These are phyloP conservation scores for Xerus inauris DNA, from an alignment of 2,113 vertebrate species.

Conservation along the genomic window DNA sequence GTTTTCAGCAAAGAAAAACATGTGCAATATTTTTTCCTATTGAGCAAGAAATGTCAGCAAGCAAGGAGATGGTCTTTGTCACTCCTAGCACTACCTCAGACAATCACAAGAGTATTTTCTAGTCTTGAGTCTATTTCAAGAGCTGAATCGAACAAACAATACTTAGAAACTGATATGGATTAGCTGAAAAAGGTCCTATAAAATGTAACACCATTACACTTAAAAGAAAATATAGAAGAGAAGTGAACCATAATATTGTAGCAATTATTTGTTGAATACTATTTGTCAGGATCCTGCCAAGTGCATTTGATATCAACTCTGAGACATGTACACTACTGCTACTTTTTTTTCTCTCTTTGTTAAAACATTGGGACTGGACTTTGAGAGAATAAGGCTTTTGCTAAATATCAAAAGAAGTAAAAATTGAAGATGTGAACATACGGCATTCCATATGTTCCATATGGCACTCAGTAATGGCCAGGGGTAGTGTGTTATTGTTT, in stretches of 20 bases:
- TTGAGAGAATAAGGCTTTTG: not conserved
- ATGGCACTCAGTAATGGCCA: not conserved
- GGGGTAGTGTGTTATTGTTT: not conserved
- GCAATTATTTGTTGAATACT: not conserved
- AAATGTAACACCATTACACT: not conserved
- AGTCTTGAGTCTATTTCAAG: not conserved
- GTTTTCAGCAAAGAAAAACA: not conserved
- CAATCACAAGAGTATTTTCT: not conserved
- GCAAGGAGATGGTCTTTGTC: not conserved
- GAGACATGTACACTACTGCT: not conserved
- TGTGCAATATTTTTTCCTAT: not conserved
- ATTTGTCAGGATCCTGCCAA: not conserved
- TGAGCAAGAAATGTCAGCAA: not conserved
- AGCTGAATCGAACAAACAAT: not conserved
- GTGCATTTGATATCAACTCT: not conserved
- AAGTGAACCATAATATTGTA: not conserved
- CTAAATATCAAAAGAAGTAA: not conserved
- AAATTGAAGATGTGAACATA: not conserved
- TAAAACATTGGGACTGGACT: not conserved
- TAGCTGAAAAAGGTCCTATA: not conserved
- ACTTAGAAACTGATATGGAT: not conserved
- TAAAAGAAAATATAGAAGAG: not conserved
- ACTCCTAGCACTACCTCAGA: not conserved
- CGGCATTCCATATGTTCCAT: accelerated
- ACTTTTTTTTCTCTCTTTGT: not conserved